Evolutionary conservation across 2,888 invertebrate species (phyloP), one percentile per base, ranked within the genome.

Genomic region (Chrysotoxum bicinctum): DNA sequence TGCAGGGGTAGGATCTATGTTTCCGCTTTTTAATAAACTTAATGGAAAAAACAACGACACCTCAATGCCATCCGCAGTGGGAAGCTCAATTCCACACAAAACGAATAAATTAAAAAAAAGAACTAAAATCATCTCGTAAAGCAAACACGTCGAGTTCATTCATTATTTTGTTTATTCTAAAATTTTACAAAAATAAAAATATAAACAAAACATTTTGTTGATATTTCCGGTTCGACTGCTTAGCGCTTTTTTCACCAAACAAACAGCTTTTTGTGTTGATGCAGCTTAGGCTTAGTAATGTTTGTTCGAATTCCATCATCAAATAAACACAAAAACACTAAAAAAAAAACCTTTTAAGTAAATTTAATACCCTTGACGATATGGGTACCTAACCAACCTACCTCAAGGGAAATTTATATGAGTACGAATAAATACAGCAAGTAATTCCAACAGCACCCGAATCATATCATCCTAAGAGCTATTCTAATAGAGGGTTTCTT

Each of bases 241-340:
- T 74, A 68, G 56, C 32, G 54, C 32, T 58, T 72, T 76, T 52
- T 50, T 9, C 30, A 26, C 1, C 14, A 35, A 32, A 62, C 5
- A 62, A 62, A 43, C 45, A 48, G 32, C 7, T 3, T 48, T 48
- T 48, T 56, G 7, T 16, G 52, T 32, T 50, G 26, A 56, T 43
- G 16, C 26, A 16, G 26, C 16, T 72, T 64, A 30, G 30, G 40
- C 19, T 66, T 43, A 3, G 1, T n/a, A n/a, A n/a, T 48, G 54
- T 76, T 75, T 60, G 26, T 32, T n/a, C n/a, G n/a, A n/a, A 43
- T 81, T 54, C 69, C 68, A 54, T 84, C 52, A 84, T 85, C 30
- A 74, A 86, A 80, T 76, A 16, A 26, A 16, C 4, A 52, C 40
- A 86, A 43, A 84, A 83, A 45, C 10, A 12, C 1, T 2, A 2